Percentiles rank a stretch among this genome's conserved stretches.
Evolutionary conservation across 2,888 invertebrate species (phyloP).

Genomic region (Drosophila diplacantha): DNA sequence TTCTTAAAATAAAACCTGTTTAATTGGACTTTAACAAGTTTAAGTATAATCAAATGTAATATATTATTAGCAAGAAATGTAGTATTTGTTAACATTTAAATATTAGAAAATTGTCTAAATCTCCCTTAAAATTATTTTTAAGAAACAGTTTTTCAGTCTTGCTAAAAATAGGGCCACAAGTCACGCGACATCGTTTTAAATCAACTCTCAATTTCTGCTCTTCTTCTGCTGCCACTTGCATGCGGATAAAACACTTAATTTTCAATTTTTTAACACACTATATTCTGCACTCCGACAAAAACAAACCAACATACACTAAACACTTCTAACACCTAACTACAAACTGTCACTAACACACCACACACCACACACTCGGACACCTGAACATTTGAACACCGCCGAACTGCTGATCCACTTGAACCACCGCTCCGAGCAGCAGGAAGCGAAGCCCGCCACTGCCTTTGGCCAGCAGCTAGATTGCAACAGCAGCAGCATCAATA

Average conservation of each 20-base stretch:
- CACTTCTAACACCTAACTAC: constrained; percentile 39
- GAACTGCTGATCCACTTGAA: constrained; percentile 11
- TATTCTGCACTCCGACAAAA: no score
- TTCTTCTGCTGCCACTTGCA: constrained; percentile 46
- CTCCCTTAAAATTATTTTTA: no score
- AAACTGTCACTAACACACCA: constrained; percentile 52
- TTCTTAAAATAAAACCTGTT: not conserved
- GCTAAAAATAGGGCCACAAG: not conserved
- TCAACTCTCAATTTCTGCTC: constrained; percentile 41
- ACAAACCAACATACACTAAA: constrained; percentile 28
- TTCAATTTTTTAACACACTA: constrained; percentile 18
- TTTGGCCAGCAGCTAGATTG: constrained; percentile 81
- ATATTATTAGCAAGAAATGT: not conserved
- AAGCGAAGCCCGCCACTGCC: constrained; percentile 79
- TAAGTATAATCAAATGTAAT: not conserved
- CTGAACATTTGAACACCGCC: constrained; percentile 12
- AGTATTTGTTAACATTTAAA: not conserved
- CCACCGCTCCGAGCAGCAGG: constrained; percentile 47
- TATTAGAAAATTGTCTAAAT: not conserved
- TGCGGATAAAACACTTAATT: constrained; percentile 31
- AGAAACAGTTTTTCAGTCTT: constrained; percentile 20
- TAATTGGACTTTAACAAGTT: no score
- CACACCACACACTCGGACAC: constrained; percentile 14
- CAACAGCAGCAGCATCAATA: constrained; percentile 76
- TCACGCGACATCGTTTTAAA: constrained; percentile 5